phyloP scores from a whole-genome alignment of 1,140 invertebrate genomes.

The Drosophila saltans region DNA sequence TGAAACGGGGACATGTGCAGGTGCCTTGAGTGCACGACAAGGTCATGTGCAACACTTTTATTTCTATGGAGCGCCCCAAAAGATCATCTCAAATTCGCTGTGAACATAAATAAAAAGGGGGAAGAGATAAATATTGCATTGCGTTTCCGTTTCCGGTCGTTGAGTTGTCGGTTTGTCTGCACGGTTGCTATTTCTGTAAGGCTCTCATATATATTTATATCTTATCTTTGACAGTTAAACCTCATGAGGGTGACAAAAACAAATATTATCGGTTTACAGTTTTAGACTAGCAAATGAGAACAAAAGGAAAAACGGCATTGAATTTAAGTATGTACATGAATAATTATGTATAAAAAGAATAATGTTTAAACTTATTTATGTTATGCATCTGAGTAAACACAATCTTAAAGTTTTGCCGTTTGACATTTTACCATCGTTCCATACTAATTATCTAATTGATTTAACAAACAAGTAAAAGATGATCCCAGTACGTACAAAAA shows the following conservation, averaged over 20 bases:
- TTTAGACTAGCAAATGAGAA: constrained; percentile 12
- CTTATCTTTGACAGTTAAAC: constrained; percentile 53
- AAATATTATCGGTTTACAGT: constrained; percentile 52
- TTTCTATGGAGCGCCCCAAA: constrained; percentile 3
- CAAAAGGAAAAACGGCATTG: background rate
- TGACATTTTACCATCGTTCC: too few species aligned
- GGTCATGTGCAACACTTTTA: constrained; percentile 29
- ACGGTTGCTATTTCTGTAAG: constrained; percentile 66
- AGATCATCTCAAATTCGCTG: constrained; percentile 37
- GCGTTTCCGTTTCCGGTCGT: constrained; percentile 66
- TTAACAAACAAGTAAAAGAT: background rate
- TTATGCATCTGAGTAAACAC: too few species aligned
- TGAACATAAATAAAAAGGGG: constrained; percentile 17
- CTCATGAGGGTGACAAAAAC: constrained; percentile 57
- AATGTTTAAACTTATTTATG: too few species aligned
- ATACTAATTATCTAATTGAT: background rate
- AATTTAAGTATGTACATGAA: background rate
- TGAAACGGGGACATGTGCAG: constrained; percentile 35
- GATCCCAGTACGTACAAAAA: too few species aligned
- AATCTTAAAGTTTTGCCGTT: too few species aligned
- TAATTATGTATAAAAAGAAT: too few species aligned
- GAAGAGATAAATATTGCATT: constrained; percentile 67
- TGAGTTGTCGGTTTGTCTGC: constrained; percentile 27
- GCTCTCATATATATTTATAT: constrained; percentile 60
- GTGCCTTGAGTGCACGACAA: constrained; percentile 44